Percentiles rank a stretch among this genome's conserved stretches.
Conservation (phyloP, 2,113 vertebrate genomes). For the Empidonax traillii region DNA sequence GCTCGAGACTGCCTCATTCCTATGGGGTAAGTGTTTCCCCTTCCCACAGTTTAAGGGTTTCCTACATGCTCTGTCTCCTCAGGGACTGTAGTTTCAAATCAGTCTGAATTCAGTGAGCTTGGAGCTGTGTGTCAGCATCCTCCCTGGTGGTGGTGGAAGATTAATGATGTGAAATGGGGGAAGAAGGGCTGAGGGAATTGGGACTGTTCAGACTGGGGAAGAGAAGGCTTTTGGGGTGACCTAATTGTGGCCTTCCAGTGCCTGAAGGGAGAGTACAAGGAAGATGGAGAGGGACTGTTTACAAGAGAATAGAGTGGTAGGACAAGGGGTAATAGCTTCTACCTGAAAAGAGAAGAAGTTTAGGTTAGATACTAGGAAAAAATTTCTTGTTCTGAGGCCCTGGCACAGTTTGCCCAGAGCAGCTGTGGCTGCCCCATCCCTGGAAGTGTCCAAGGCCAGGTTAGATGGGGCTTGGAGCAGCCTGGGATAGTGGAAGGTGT, state of each 20-base stretch:
- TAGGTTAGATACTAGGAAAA: background rate
- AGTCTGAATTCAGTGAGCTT: background rate
- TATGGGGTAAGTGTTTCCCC: constrained; percentile 80
- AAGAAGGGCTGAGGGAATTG: background rate
- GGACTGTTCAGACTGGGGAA: background rate
- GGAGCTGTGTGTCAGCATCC: background rate
- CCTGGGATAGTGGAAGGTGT: background rate
- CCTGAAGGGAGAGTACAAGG: background rate
- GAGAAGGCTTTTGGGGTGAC: background rate
- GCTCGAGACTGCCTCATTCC: constrained; percentile 87
- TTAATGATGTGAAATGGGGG: background rate
- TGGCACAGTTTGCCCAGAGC: background rate
- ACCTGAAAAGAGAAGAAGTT: background rate
- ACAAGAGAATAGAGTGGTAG: background rate
- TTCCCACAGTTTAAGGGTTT: background rate
- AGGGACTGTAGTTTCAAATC: background rate
- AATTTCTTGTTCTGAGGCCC: background rate
- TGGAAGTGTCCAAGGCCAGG: background rate
- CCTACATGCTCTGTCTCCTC: background rate
- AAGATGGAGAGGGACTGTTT: background rate
- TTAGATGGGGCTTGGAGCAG: background rate
- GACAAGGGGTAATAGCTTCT: background rate
- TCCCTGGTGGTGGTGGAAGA: background rate
- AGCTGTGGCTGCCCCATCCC: background rate
- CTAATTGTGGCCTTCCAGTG: background rate